Base-by-base conservation (phyloP, 2,797 vertebrate genomes). In the Pangasius djambal region DNA sequence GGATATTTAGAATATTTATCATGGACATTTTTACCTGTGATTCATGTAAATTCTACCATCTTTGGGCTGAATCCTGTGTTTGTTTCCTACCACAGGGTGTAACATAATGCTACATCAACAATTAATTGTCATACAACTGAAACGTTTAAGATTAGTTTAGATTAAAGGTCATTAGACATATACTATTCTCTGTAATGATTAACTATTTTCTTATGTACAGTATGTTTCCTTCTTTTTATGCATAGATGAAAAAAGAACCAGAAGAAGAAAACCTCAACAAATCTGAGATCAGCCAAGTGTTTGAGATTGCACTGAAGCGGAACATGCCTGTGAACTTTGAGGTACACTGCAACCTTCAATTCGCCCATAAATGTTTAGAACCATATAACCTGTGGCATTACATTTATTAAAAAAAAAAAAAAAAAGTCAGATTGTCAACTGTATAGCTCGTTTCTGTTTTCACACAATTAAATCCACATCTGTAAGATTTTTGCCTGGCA, bases 231-330 rank as follows among this genome's bases (percentile, higher is more conserved):
- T 48, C 70, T 2, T n/a, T 86, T 52, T 93, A 28, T 88, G 83
- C 93, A 89, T 95, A 99, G 99, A 96, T 98, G 92, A 98, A 98
- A 86, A 98, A 98, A 91, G 97, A 98, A 93, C 95, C 96, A 4
- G 96, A 95, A 93, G 96, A 99, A 94, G 98, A 99, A 95, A 99
- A 99, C 96, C 97, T 99, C 90, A 99, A 99, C 96, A 99, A 99
- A 95, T 99, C 98, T 87, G 98, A 99, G 97, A 99, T 99, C 94
- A 99, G 99, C 95, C 98, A 99, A 97, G 98, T 99, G 93, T 99
- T 99, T 96, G 99, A 99, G 96, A 98, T 99, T 95, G 98, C 99
- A 95, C 97, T 99, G 92, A 99, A 99, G 95, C 97, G 98, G 95
- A 99, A 99, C 95, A 95, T 99, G 95, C 97, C 98, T 94, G 98